Evolutionary conservation across 2,797 vertebrate genomes (phyloP), one percentile per base, ranked within the genome.

Genomic region (Thaleichthys pacificus): DNA sequence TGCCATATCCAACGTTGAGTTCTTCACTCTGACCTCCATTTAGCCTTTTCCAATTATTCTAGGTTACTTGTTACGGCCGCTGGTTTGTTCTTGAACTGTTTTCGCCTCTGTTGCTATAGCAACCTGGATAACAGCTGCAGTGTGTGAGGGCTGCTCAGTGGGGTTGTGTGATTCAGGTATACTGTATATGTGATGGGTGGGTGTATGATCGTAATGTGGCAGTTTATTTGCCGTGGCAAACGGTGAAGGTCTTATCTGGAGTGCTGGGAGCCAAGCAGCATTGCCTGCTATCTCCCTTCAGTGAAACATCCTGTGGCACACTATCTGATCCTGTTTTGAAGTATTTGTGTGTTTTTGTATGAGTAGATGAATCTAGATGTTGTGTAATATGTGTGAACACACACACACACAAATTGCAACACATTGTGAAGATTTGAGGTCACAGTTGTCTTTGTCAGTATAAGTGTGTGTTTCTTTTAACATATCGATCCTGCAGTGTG

Each of bases 331-430:
- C 26, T 12, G 11, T 28, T 17, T 17, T 3, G n/a, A 42, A 11
- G 21, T 38, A 17, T 57, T 51, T 62, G n/a, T 35, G 22, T 38
- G 67, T 73, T 26, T 47, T 30, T 47, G 71, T 57, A 12, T 71
- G 22, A 38, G 12, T 7, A 26, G 65, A 58, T 35, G 62, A 12
- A 24, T 61, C 11, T 5, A 21, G 12, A 28, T n/a, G 28, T 70
- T 51, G 21, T 49, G 9, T 12, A 15, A 14, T 22, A 17, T 17
- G 14, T 11, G 32, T 8, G 8, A 35, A 35, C 32, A 8, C 32
- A 7, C 32, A 8, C 1, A 35, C 4, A 35, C 1, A 35, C 8
- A 35, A 35, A 35, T 35, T 32, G 32, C 32, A 35, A 35, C 0
- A 35, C 32, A 35, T 35, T 7, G 32, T 35, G 32, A 35, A 35